Percentiles rank a stretch among this genome's conserved stretches.
Conservation (phyloP, 2,888 invertebrate genomes). For the Synergus gifuensis region DNA sequence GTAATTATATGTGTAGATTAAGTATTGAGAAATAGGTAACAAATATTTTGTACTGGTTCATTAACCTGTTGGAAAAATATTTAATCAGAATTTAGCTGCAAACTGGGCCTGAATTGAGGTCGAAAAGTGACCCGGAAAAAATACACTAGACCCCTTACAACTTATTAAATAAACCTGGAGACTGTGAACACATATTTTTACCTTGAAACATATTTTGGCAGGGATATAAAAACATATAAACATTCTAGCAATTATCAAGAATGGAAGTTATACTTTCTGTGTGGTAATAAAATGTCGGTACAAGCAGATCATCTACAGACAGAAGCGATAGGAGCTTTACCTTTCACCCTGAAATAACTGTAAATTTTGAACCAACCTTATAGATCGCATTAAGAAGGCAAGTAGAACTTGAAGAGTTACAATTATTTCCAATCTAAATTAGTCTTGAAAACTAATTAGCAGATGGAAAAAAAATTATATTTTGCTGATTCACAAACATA, state of each 20-base stretch:
- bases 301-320: background rate
- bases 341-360: constrained; percentile 3
- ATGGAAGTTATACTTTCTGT: background rate
- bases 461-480: background rate
- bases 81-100: background rate
- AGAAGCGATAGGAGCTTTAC: background rate
- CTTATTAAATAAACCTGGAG: too few relatives aligned
- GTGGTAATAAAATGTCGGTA: background rate
- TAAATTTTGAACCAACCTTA: background rate
- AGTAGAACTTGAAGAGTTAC: background rate
- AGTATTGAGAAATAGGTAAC: background rate
- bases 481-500: background rate
- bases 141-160: background rate
- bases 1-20: background rate
- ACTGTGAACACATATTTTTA: too few relatives aligned
- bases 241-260: background rate
- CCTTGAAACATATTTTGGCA: too few relatives aligned
- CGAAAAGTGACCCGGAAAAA: background rate
- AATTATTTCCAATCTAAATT: constrained; percentile 2
- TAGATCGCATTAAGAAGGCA: background rate
- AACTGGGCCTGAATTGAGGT: background rate
- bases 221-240: too few relatives aligned
- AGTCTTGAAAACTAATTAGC: background rate
- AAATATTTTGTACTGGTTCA: background rate
- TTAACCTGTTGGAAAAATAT: background rate